These are phyloP conservation scores for Caenorhabditis tropicalis DNA, from an alignment of 1,140 invertebrate species.

Conservation along the genomic window DNA sequence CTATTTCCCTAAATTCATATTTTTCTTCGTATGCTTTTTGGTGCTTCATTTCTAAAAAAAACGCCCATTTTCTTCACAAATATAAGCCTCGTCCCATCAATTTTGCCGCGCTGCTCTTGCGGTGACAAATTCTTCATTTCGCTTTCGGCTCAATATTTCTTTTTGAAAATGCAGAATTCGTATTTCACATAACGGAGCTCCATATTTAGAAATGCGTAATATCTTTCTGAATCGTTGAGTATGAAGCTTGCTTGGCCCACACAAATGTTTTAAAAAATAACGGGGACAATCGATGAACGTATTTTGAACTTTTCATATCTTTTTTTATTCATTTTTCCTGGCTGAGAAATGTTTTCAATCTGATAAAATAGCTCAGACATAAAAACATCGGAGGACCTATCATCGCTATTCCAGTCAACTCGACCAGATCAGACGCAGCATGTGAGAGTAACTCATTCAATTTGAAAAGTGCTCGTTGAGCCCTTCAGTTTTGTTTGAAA, in stretches of 20 bases:
- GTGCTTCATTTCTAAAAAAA: slow-evolving; percentile 9
- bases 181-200: background rate
- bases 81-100: slow-evolving; percentile 24
- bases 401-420: background rate
- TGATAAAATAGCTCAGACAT: background rate
- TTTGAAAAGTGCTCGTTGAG: slow-evolving; percentile 35
- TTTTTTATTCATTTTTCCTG: background rate
- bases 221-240: slow-evolving; percentile 1
- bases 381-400: background rate
- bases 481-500: background rate
- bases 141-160: background rate
- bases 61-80: background rate
- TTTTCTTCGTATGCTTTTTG: slow-evolving; percentile 16
- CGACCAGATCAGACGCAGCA: background rate
- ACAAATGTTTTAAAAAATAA: background rate
- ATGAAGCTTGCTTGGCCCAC: background rate
- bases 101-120: background rate
- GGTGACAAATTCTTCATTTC: slow-evolving; percentile 32
- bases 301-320: background rate
- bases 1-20: no score
- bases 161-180: background rate
- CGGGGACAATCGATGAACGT: background rate
- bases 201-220: slow-evolving; percentile 33
- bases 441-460: slow-evolving; percentile 9
- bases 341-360: background rate